Conservation (phyloP, 1,140 invertebrate species). For the Thaumetopoea pityocampa region DNA sequence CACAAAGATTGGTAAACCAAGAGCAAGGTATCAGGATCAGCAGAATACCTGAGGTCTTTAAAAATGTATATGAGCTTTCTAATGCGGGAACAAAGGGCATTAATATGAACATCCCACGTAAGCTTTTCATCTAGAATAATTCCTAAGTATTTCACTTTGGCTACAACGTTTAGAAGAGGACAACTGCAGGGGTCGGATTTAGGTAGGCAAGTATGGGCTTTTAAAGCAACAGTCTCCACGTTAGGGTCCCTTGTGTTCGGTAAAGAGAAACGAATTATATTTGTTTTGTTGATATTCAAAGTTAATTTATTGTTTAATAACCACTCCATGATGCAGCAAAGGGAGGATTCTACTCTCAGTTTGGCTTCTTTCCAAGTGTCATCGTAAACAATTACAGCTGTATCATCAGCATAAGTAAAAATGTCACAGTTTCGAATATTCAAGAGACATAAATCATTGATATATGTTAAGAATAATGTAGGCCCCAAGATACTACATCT, state of each 20-base stretch:
- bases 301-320: slow-evolving; percentile 1
- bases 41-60: slow-evolving; percentile 8
- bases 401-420: slow-evolving; percentile 14
- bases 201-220: slow-evolving; percentile 2
- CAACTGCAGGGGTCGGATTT: background rate
- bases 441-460: background rate
- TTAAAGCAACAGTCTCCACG: background rate
- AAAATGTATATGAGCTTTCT: slow-evolving; percentile 13
- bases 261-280: slow-evolving; percentile 3
- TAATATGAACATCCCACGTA: slow-evolving; percentile 7
- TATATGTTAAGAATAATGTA: background rate
- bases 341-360: background rate
- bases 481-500: slow-evolving; percentile 1
- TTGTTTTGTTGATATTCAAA: slow-evolving; percentile 12
- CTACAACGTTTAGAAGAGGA: background rate
- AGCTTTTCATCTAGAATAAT: slow-evolving; percentile 5
- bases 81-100: background rate
- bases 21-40: slow-evolving; percentile 1
- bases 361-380: slow-evolving; percentile 1
- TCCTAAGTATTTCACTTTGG: slow-evolving; percentile 11
- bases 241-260: background rate
- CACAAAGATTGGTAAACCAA: slow-evolving; percentile 6
- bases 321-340: slow-evolving; percentile 5
- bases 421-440: slow-evolving; percentile 1
- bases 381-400: slow-evolving; percentile 10